Evolutionary conservation across 1,140 invertebrate genomes (phyloP).

Genomic region (Trichoplusia ni): DNA sequence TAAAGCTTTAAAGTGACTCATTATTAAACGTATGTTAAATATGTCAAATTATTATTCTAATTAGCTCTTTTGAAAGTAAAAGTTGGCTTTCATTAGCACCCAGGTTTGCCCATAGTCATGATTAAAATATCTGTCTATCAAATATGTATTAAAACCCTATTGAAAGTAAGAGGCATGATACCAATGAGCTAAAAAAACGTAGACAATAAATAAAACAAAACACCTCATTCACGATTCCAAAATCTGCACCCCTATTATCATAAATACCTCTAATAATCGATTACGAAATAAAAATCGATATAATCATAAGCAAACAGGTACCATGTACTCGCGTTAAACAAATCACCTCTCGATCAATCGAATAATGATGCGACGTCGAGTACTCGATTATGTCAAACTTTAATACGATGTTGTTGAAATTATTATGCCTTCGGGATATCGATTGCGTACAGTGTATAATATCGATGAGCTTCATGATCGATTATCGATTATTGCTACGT

Average conservation of each 20-base stretch:
- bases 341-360: slow-evolving; percentile 25
- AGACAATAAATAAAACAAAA: background rate
- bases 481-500: slow-evolving; percentile 14
- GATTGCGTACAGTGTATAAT: background rate
- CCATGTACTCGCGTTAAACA: slow-evolving; percentile 13
- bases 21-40: too few species aligned
- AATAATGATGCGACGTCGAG: slow-evolving; percentile 6
- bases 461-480: background rate
- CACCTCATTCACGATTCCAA: background rate
- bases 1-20: too few species aligned
- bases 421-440: slow-evolving; percentile 10
- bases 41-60: too few species aligned
- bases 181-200: background rate
- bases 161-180: background rate
- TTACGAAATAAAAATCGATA: slow-evolving; percentile 5
- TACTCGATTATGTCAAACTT: slow-evolving; percentile 35
- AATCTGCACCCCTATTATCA: background rate
- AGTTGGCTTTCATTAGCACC: too few species aligned
- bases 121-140: too few species aligned
- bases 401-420: slow-evolving; percentile 26
- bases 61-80: too few species aligned
- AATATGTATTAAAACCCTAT: background rate
- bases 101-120: too few species aligned
- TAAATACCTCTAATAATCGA: background rate
- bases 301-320: slow-evolving; percentile 27